These are phyloP conservation scores for Agrotis ipsilon DNA, from an alignment of 2,888 invertebrate species.

Conservation along the genomic window DNA sequence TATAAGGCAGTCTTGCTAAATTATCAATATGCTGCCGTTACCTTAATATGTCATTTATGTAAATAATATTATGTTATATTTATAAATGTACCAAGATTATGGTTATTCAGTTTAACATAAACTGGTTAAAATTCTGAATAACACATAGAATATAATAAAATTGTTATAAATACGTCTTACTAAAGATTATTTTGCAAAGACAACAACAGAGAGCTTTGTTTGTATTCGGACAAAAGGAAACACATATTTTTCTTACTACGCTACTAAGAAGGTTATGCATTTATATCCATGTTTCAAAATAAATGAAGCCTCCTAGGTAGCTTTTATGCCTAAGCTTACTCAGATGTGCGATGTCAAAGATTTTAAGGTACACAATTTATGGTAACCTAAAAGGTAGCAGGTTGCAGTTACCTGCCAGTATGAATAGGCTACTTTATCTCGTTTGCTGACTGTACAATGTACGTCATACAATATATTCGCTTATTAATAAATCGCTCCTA, in stretches of 20 bases:
- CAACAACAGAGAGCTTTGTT: neutral
- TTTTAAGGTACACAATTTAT: neutral
- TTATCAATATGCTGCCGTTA: neutral
- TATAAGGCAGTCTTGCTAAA: neutral
- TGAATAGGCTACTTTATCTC: neutral
- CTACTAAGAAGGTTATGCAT: neutral
- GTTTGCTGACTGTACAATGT: constrained; percentile 3
- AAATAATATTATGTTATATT: neutral
- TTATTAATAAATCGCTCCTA: constrained; percentile 21
- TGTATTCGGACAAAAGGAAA: neutral
- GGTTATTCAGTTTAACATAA: neutral
- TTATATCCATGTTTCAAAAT: neutral
- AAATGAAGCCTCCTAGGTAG: neutral
- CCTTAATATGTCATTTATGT: neutral
- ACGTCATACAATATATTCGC: constrained; percentile 3
- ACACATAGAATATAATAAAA: neutral
- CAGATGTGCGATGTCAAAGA: constrained; percentile 3
- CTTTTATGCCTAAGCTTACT: constrained; percentile 21
- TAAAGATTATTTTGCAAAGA: neutral
- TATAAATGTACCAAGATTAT: neutral
- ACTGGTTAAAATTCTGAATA: neutral
- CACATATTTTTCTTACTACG: neutral
- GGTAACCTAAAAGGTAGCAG: constrained; percentile 2
- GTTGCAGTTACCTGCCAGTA: constrained; percentile 8
- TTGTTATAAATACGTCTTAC: neutral